Evolutionary conservation across 2,888 invertebrate genomes (phyloP).

Genomic region (Papilio elwesi): DNA sequence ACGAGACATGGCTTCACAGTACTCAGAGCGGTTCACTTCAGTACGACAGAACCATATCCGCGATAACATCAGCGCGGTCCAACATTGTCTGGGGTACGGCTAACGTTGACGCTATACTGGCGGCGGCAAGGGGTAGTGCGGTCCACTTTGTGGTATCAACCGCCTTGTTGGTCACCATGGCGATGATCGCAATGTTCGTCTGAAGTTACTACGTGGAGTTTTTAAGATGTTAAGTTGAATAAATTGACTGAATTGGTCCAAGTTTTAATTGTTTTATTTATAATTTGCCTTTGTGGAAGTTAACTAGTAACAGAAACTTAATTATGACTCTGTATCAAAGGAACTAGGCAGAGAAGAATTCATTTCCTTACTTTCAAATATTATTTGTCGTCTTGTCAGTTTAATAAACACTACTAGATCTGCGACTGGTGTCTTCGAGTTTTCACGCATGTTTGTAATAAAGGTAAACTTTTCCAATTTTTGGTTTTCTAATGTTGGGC

Average conservation of each 20-base stretch:
- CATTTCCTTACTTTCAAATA: too few species aligned
- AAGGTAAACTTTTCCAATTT: too few species aligned
- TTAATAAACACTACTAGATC: too few species aligned
- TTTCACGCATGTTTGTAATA: too few species aligned
- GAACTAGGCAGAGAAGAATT: too few species aligned
- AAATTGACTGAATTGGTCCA: constrained; percentile 8
- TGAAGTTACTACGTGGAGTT: constrained; percentile 26
- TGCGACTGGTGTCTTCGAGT: too few species aligned
- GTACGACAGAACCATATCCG: constrained; percentile 57
- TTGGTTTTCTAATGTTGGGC: too few species aligned
- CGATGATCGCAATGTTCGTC: constrained; percentile 49
- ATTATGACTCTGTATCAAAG: too few species aligned
- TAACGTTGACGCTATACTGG: constrained; percentile 63
- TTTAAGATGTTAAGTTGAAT: not conserved
- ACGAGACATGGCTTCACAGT: constrained; percentile 55
- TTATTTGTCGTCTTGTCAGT: too few species aligned
- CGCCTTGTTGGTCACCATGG: constrained; percentile 42
- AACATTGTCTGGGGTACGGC: constrained; percentile 71
- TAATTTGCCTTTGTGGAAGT: too few species aligned
- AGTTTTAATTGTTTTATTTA: not conserved
- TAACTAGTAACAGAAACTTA: too few species aligned
- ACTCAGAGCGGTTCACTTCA: constrained; percentile 60
- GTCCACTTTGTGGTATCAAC: constrained; percentile 53
- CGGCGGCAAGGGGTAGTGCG: constrained; percentile 61
- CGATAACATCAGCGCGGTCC: constrained; percentile 62